Conservation (phyloP, 2,113 vertebrate species). For the Acrocephalus kingi region DNA sequence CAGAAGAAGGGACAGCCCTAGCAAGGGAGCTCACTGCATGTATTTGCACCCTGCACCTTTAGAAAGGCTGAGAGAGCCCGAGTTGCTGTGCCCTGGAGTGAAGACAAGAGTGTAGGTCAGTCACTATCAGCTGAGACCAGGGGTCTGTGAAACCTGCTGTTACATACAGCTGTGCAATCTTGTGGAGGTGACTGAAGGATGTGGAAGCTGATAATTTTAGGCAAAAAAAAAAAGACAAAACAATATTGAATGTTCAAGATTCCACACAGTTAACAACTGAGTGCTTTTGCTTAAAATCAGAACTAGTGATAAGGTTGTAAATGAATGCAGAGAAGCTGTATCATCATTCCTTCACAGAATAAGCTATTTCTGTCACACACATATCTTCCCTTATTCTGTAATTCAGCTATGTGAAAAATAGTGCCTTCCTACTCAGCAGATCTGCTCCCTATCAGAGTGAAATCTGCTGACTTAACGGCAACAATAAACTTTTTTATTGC, state of each 20-base stretch:
- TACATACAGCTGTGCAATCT: background rate
- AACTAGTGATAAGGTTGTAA: background rate
- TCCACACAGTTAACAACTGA: background rate
- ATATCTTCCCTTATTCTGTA: background rate
- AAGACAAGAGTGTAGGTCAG: background rate
- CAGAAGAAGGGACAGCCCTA: background rate
- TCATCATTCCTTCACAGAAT: background rate
- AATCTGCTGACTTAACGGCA: background rate
- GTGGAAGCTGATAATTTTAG: background rate
- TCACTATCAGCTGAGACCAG: background rate
- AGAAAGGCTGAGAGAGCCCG: rapidly evolving
- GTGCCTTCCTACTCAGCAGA: background rate
- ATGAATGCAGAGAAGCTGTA: background rate
- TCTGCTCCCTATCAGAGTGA: background rate
- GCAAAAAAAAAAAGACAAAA: background rate
- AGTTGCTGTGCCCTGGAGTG: background rate
- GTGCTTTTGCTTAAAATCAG: background rate
- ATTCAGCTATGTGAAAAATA: background rate
- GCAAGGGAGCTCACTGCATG: background rate
- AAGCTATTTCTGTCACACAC: background rate
- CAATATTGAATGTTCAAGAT: background rate
- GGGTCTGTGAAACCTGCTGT: background rate
- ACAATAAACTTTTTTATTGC: background rate
- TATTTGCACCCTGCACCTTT: background rate
- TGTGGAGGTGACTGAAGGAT: background rate